phyloP scores from a whole-genome alignment of 2,888 invertebrate genomes.

The Phania funesta region DNA sequence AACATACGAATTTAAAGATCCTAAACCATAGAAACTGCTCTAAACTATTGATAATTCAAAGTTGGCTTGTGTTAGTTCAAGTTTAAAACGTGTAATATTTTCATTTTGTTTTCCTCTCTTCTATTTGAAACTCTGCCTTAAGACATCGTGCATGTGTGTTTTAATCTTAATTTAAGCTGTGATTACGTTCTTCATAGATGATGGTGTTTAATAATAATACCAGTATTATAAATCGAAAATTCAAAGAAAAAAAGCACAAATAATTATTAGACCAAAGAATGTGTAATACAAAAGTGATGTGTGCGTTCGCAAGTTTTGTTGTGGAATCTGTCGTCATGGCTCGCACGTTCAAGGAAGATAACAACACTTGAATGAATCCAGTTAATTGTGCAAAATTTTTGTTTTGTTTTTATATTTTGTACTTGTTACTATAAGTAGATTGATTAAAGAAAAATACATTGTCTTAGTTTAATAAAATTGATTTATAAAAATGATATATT shows the following conservation, averaged over 20 bases:
- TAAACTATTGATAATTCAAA: constrained; percentile 9
- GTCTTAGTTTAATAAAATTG: no score
- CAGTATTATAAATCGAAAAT: constrained; percentile 6
- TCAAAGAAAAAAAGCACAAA: constrained; percentile 2
- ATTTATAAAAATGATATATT: no score
- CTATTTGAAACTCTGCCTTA: neutral
- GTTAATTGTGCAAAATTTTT: constrained; percentile 36
- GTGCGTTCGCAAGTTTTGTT: neutral
- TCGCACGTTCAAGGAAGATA: constrained; percentile 57
- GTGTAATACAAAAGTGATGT: constrained; percentile 31
- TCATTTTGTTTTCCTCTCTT: constrained; percentile 46
- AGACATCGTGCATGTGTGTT: neutral
- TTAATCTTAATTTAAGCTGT: constrained; percentile 53
- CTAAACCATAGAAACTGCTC: constrained; percentile 42
- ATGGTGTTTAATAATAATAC: constrained; percentile 49
- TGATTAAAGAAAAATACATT: no score
- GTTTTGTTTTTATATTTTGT: constrained; percentile 19
- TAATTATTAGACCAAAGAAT: constrained; percentile 65
- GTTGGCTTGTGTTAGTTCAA: constrained; percentile 32
- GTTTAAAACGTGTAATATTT: constrained; percentile 42
- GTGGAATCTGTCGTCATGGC: constrained; percentile 19
- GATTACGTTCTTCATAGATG: constrained; percentile 48
- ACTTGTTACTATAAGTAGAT: constrained; percentile 49
- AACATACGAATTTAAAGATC: constrained; percentile 75
- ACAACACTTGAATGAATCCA: constrained; percentile 14